Conservation (phyloP, 1,140 invertebrate genomes). For the Pseudomyrmex flavicornis region DNA sequence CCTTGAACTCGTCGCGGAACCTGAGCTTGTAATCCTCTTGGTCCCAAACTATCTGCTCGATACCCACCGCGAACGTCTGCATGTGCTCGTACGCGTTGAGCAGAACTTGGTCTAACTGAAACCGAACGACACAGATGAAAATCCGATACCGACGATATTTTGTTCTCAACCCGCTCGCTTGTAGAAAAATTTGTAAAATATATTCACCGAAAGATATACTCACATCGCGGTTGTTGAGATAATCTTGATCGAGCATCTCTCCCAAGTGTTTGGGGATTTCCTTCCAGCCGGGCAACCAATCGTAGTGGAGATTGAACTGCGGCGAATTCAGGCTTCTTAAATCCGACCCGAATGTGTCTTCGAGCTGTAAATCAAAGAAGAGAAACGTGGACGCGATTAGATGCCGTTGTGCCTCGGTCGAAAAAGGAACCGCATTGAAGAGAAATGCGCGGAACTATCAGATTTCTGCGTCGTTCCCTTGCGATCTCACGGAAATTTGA, state of each 20-base stretch:
- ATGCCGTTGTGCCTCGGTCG: not conserved
- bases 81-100: constrained; percentile 87
- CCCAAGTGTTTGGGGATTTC: constrained; percentile 86
- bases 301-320: constrained; percentile 84
- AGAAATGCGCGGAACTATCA: constrained; percentile 48
- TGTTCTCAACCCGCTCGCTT: too few relatives aligned
- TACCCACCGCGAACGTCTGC: constrained; percentile 88
- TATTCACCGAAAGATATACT: constrained; percentile 65
- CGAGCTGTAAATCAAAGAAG: constrained; percentile 83
- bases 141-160: too few relatives aligned
- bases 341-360: constrained; percentile 85
- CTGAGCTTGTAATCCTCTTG: constrained; percentile 84
- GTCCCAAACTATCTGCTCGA: constrained; percentile 89
- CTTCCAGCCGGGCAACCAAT: constrained; percentile 85
- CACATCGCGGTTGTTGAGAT: constrained; percentile 83
- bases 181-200: too few relatives aligned
- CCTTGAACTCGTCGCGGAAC: constrained; percentile 86
- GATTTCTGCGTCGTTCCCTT: constrained; percentile 28
- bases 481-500: constrained; percentile 18
- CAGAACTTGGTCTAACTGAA: constrained; percentile 86
- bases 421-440: constrained; percentile 30
- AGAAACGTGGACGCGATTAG: constrained; percentile 43
- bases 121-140: not conserved
- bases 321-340: constrained; percentile 81
- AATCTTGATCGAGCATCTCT: constrained; percentile 79